Evolutionary conservation across 2,888 invertebrate genomes (phyloP), one percentile per base, ranked within the genome.

Genomic region (Tiliacea aurago): DNA sequence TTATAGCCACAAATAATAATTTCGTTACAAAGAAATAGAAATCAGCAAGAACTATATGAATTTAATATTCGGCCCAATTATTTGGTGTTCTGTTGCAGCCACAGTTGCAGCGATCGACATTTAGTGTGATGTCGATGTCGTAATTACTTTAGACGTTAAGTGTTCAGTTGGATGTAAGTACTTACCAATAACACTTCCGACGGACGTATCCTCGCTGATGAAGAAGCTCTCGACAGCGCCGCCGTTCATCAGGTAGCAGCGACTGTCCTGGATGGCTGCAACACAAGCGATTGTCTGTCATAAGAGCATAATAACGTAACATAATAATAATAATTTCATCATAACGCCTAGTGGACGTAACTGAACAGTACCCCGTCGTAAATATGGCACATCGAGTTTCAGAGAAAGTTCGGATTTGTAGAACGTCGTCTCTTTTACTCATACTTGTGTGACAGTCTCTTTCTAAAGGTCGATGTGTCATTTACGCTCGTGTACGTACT

Each of bases 151-250:
- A 45, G 41, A 9, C 9, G 41, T 9, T 5, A 4, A 41, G 18
- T 10, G 13, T 28, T 47, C 7, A 63, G n/a, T 10, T 7, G 6
- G 49, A 47, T 13, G 41, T 37, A 65, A 10, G 41, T 28, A 81
- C 88, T 81, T 91, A 93, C 99, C 99, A 76, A 99, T 97, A 65
- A 97, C 97, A 84, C 98, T 97, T 80, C 98, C 98, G 62, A 99
- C 97, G 28, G 97, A 97, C 64, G 98, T 96, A 91, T 98, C 98
- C 96, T 99, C 99, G 91, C 98, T 98, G 87, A 99, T 98, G 93
- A 98, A 98, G 93, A 99, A 98, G 92, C 98, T 99, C 93, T 98
- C 99, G 66, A 98, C 98, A 1, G 99, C 98, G 62, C 98, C 98
- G 53, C 99, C 99, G 89, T 98, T 98, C 95, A 98, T 98, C 91